These are phyloP conservation scores for Ptychobarbus kaznakovi DNA, from an alignment of 2,797 vertebrate genomes.

Conservation along the genomic window DNA sequence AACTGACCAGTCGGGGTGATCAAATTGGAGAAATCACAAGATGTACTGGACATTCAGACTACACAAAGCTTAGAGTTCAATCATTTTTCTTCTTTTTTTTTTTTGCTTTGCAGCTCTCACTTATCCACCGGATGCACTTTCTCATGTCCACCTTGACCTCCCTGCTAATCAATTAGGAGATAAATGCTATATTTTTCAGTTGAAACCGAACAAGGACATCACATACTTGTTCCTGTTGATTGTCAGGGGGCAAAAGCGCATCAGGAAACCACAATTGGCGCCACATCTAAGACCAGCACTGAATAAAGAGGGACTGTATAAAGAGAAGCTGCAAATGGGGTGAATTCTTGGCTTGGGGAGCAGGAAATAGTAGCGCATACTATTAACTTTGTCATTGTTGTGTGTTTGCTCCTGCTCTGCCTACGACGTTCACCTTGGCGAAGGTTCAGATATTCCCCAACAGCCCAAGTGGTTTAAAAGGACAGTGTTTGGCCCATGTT, in stretches of 20 bases:
- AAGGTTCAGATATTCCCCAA: conserved; percentile 51
- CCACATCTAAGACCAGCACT: conserved; percentile 52
- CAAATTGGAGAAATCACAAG: neutral
- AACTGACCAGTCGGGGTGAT: neutral
- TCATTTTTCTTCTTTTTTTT: neutral
- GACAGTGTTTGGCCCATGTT: conserved; percentile 23
- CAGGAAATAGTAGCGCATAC: conserved; percentile 62
- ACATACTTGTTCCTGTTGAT: conserved; percentile 60
- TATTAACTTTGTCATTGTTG: conserved; percentile 54
- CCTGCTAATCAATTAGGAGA: conserved; percentile 41
- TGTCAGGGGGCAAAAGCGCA: conserved; percentile 37
- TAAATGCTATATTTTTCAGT: conserved; percentile 24
- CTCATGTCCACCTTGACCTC: conserved; percentile 28
- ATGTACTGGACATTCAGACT: neutral
- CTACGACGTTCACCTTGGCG: conserved; percentile 53
- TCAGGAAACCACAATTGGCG: conserved; percentile 57
- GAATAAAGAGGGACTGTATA: conserved; percentile 39
- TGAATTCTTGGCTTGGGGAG: conserved; percentile 50
- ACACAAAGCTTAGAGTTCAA: neutral
- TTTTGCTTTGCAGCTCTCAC: neutral
- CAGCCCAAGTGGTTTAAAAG: neutral
- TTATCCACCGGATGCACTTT: neutral
- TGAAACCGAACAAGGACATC: conserved; percentile 55
- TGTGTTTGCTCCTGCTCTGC: conserved; percentile 47
- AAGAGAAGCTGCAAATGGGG: conserved; percentile 35